A percentile compares a stretch with the other conserved stretches of the same genome.
These are phyloP conservation scores for Eospalax fontanierii DNA, from an alignment of 2,797 vertebrate species.

Conservation along the genomic window DNA sequence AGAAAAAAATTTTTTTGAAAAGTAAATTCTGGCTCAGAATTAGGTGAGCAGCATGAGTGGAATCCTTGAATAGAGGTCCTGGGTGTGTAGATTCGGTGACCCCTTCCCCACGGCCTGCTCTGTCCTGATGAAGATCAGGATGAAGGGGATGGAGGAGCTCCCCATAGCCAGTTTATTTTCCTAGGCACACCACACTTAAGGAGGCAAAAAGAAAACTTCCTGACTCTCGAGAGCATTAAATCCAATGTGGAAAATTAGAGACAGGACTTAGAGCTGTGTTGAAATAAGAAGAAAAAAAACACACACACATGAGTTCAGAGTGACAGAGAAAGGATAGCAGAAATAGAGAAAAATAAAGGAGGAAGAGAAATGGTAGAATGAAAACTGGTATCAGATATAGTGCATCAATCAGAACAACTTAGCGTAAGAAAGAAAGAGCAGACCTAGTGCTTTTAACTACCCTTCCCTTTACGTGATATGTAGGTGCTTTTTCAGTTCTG, in stretches of 20 bases:
- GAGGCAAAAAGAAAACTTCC: background rate
- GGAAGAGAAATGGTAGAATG: background rate
- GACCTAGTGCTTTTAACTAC: background rate
- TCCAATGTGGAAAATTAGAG: background rate
- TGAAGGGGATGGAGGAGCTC: background rate
- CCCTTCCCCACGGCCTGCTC: background rate
- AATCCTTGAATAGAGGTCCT: background rate
- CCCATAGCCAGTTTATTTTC: background rate
- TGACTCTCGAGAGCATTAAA: background rate
- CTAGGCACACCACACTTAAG: rapidly evolving
- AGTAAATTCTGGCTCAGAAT: background rate
- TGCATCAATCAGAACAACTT: background rate
- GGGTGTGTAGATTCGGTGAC: rapidly evolving
- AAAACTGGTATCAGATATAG: too few species aligned
- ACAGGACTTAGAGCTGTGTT: background rate
- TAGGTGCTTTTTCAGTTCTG: background rate
- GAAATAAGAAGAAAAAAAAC: background rate
- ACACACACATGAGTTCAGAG: background rate
- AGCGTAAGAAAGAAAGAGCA: background rate
- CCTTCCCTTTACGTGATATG: background rate
- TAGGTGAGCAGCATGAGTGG: rapidly evolving
- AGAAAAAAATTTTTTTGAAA: background rate
- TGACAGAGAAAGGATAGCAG: background rate
- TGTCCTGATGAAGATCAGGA: rapidly evolving
- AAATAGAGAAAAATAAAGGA: too few species aligned